A percentile compares a stretch with the other conserved stretches of the same genome.
Conservation (phyloP, 2,113 vertebrate species). For the Azemiops feae region DNA sequence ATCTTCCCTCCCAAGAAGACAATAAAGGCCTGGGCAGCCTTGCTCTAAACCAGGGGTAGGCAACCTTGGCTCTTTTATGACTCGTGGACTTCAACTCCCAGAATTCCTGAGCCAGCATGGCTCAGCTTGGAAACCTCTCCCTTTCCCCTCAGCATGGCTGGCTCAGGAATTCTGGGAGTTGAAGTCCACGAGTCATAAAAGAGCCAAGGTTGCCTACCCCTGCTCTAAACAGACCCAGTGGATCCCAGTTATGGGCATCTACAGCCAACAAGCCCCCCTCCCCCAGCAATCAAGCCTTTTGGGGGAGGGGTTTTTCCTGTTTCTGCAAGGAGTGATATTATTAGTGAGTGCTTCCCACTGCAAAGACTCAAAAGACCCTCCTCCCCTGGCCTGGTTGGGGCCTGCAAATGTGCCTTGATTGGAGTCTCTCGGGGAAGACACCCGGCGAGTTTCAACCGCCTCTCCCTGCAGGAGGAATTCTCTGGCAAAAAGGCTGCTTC, state of each 20-base stretch:
- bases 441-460: slow-evolving; percentile 63
- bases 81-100: no score
- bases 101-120: no score
- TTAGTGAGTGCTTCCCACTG: slow-evolving; percentile 64
- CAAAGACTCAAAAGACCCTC: slow-evolving; percentile 65
- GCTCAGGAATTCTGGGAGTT: no score
- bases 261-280: slow-evolving; percentile 52
- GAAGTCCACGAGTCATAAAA: no score
- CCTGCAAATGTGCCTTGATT: slow-evolving; percentile 68
- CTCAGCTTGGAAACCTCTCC: no score
- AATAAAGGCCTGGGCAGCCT: neutral
- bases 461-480: slow-evolving; percentile 55
- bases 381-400: slow-evolving; percentile 63
- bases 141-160: no score
- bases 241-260: slow-evolving; percentile 12
- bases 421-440: slow-evolving; percentile 65
- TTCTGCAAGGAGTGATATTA: slow-evolving; percentile 54
- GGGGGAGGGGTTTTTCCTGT: slow-evolving; percentile 11
- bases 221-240: slow-evolving; percentile 30
- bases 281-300: slow-evolving; percentile 50
- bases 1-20: neutral
- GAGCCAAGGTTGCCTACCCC: neutral
- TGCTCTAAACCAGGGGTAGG: neutral
- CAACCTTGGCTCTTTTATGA: no score
- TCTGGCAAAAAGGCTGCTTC: slow-evolving; percentile 57